phyloP scores from a whole-genome alignment of 1,140 invertebrate genomes.

The Himalopsyche phryganea region DNA sequence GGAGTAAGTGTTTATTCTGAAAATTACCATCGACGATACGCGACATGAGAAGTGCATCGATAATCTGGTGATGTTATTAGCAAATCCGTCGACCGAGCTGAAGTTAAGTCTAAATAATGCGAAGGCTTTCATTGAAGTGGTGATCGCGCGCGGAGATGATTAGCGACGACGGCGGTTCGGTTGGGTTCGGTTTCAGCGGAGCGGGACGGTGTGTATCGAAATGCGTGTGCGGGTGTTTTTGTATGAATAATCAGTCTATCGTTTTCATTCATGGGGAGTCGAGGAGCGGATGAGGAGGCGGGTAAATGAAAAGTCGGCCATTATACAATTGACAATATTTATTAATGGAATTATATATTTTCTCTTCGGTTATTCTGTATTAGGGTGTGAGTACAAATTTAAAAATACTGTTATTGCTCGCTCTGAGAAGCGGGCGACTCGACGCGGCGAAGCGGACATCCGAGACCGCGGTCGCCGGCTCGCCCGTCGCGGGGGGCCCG shows the following conservation, averaged over 20 bases:
- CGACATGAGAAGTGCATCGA: too few relatives aligned
- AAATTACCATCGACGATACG: too few relatives aligned
- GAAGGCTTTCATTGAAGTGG: conserved; percentile 37
- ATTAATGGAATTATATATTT: conserved; percentile 56
- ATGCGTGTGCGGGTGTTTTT: too few relatives aligned
- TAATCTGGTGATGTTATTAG: too few relatives aligned
- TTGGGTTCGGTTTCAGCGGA: conserved; percentile 48
- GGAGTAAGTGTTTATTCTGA: too few relatives aligned
- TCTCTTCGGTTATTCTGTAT: conserved; percentile 53
- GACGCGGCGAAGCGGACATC: conserved; percentile 41
- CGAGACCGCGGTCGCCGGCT: conserved; percentile 38
- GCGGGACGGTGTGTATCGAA: conserved; percentile 38
- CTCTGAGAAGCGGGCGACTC: background rate
- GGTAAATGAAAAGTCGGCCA: conserved; percentile 19
- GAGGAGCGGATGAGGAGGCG: background rate
- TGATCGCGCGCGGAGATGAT: conserved; percentile 21
- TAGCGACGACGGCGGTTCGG: conserved; percentile 33
- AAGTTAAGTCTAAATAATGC: conserved; percentile 20
- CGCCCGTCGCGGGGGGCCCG: too few relatives aligned
- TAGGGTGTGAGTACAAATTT: conserved; percentile 54
- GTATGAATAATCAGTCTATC: too few relatives aligned
- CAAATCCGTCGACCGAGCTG: too few relatives aligned
- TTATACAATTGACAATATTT: conserved; percentile 56
- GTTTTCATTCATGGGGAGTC: background rate
- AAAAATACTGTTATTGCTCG: conserved; percentile 38